A percentile compares a stretch with the other conserved stretches of the same genome.
Conservation (phyloP, 2,888 invertebrate species). For the Acanthococcus lagerstroemiae region DNA sequence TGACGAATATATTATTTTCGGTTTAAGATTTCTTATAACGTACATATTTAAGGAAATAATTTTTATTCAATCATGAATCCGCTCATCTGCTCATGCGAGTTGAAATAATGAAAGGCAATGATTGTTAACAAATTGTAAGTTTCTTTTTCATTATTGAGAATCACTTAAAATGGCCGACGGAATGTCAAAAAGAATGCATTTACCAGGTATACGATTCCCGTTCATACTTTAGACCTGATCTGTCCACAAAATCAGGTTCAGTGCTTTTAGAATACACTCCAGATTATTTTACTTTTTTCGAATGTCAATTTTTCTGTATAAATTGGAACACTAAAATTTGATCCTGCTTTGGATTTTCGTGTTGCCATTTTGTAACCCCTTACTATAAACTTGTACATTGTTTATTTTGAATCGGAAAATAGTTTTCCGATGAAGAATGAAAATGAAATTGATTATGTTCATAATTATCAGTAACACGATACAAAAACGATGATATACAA, state of each 20-base stretch:
- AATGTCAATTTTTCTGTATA: no score
- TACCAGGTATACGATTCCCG: slow-evolving; percentile 17
- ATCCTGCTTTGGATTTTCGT: no score
- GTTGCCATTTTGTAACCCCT: no score
- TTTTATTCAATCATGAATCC: not conserved
- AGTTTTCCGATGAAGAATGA: not conserved
- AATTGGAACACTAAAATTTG: no score
- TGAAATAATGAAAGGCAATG: not conserved
- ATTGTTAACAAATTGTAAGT: not conserved
- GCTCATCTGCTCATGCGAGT: not conserved
- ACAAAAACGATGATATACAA: not conserved
- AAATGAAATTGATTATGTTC: not conserved
- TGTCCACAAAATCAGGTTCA: not conserved
- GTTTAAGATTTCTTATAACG: no score
- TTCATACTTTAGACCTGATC: not conserved
- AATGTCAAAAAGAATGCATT: not conserved
- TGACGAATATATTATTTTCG: not conserved
- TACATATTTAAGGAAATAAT: not conserved
- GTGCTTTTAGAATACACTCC: not conserved
- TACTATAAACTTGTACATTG: not conserved
- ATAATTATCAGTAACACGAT: not conserved
- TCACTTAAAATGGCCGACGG: slow-evolving; percentile 23
- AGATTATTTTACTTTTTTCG: not conserved
- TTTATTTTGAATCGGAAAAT: not conserved
- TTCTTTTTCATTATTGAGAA: not conserved